These are phyloP conservation scores for Acanthosepion lycidas DNA, from an alignment of 2,888 invertebrate species.

Conservation along the genomic window DNA sequence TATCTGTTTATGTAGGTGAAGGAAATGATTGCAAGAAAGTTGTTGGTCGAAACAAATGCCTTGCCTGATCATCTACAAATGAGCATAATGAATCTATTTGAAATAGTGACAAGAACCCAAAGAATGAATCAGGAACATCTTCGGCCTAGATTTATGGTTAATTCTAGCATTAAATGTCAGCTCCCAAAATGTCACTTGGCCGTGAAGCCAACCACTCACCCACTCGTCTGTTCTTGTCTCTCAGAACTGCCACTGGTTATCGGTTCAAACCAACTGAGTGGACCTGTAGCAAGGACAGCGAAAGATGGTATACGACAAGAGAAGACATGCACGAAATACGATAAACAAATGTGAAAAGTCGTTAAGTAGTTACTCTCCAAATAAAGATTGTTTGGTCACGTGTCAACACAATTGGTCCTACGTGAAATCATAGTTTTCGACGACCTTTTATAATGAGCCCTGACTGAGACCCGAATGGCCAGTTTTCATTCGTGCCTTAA, in stretches of 20 bases:
- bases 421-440: neutral
- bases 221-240: neutral
- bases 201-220: too few species aligned
- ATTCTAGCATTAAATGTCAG: neutral
- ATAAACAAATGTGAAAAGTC: conserved; percentile 9
- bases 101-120: neutral
- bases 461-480: neutral
- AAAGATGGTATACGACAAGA: neutral
- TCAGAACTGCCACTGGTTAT: neutral
- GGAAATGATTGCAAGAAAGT: too few species aligned
- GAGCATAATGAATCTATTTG: neutral
- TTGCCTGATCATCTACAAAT: neutral
- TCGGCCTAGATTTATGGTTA: neutral
- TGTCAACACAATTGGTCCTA: conserved; percentile 23
- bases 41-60: neutral
- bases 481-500: conserved; percentile 10
- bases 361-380: neutral
- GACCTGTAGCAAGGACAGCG: neutral
- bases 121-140: neutral
- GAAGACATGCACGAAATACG: neutral
- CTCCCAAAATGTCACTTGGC: neutral
- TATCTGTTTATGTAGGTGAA: too few species aligned
- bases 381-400: conserved; percentile 33
- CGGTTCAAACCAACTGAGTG: neutral
- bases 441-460: neutral